Percentiles rank a stretch among this genome's conserved stretches.
phyloP scores from a whole-genome alignment of 1,140 invertebrate species.

The Leptinotarsa undecemlineata region DNA sequence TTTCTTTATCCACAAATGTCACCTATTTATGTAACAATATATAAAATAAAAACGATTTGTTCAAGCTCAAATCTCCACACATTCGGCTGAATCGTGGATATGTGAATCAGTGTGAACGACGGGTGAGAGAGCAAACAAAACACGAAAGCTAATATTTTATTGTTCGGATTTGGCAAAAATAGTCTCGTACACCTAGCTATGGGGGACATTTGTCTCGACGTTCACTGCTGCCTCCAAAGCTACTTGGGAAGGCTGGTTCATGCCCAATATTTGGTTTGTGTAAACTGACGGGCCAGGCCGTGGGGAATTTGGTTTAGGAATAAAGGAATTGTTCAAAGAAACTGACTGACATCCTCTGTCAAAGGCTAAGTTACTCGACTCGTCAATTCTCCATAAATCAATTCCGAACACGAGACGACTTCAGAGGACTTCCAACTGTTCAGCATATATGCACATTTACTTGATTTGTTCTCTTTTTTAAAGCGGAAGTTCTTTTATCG shows the following conservation, averaged over 20 bases:
- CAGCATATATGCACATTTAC: not conserved
- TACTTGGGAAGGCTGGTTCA: not conserved
- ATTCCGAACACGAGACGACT: conserved; percentile 4
- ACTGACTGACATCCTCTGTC: not conserved
- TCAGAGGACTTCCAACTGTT: not conserved
- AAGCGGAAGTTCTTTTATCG: no score
- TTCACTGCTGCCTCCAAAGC: not conserved
- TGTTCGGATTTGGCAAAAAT: not conserved
- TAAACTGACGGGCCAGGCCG: not conserved
- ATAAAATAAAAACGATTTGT: not conserved
- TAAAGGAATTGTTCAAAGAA: not conserved
- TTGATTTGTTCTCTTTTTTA: not conserved
- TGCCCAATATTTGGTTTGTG: not conserved
- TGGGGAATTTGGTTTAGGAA: not conserved
- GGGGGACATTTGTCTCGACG: not conserved
- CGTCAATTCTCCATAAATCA: conserved; percentile 5
- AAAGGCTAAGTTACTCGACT: conserved; percentile 4
- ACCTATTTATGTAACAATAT: not conserved
- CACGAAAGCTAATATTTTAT: not conserved
- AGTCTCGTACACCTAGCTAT: not conserved
- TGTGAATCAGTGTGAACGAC: not conserved
- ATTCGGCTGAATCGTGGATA: not conserved
- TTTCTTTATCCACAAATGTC: not conserved
- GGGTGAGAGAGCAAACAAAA: not conserved
- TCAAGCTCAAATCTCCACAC: not conserved